Conservation (phyloP, 2,113 vertebrate genomes). For the Callithrix jacchus region DNA sequence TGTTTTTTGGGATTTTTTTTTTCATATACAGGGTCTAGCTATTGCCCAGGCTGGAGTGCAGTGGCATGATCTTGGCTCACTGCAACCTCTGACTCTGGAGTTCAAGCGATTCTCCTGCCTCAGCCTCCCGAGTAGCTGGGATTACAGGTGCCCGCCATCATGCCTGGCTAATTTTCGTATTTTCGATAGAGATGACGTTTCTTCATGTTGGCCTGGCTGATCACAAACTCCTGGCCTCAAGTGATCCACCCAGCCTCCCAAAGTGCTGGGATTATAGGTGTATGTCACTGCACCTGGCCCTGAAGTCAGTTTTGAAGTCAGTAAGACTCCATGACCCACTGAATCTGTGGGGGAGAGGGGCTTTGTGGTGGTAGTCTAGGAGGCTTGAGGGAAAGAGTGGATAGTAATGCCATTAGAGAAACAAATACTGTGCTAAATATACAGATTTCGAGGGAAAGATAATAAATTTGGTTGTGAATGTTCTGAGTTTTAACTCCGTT, state of each 20-base stretch:
- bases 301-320: neutral
- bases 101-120: too few relatives aligned
- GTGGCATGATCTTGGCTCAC: too few relatives aligned
- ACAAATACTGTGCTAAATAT: neutral
- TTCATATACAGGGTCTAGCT: too few relatives aligned
- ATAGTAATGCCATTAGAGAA: neutral
- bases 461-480: neutral
- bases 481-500: neutral
- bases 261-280: neutral
- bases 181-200: neutral
- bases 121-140: too few relatives aligned
- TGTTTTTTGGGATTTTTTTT: neutral
- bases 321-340: neutral
- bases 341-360: neutral
- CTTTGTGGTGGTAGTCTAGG: neutral
- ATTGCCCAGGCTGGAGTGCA: too few relatives aligned
- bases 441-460: neutral
- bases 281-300: neutral
- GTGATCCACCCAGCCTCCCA: neutral
- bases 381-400: neutral
- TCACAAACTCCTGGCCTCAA: neutral
- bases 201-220: neutral
- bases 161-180: neutral
- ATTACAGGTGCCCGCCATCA: too few relatives aligned
- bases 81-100: too few relatives aligned